Base-by-base conservation (phyloP, 2,797 vertebrate species). In the Sitta carolinensis region DNA sequence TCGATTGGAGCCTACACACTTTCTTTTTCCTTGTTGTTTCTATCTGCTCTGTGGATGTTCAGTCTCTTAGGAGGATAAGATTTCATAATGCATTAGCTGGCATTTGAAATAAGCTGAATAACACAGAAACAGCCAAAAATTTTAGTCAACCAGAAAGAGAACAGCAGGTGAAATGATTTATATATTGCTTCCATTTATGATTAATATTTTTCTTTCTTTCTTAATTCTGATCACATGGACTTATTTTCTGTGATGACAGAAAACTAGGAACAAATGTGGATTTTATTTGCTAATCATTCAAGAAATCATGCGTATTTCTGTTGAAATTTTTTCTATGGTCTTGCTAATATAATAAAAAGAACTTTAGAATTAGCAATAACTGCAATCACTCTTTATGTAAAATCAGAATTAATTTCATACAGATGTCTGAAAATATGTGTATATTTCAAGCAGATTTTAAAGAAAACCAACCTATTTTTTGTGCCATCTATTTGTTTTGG, bases 51-150 rank as follows among this genome's bases (percentile, higher is more conserved):
- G 26, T 73, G 48, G 40, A 57, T 80, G 23, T n/a, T 77, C 45
- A 38, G n/a, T 70, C 79, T 80, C 76, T 57, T 50, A 80, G 45
- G 76, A 91, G 64, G 32, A 64, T 67, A 59, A 82, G 40, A 52
- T 91, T 91, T 92, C 66, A 29, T 91, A 91, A 91, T 51, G 45
- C n/a, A 42, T 30, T 85, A 67, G 42, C 18, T 85, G 79, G 38
- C 69, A 77, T 75, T 77, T 8, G 16, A 70, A 76, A 80, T 29
- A 83, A 58, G 10, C 57, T 84, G 75, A 70, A 82, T 69, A 80
- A 79, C 40, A 40, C n/a, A n/a, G 54, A 79, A 92, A 34, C 22
- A 74, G 61, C 32, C 61, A 92, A 81, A 32, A 92, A 76, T 3
- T 62, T 40, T 52, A 76, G 47, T 42, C 67, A 92, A 85, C 36